Evolutionary conservation across 2,888 invertebrate species (phyloP), one percentile per base, ranked within the genome.

Genomic region (Erebia aethiops): DNA sequence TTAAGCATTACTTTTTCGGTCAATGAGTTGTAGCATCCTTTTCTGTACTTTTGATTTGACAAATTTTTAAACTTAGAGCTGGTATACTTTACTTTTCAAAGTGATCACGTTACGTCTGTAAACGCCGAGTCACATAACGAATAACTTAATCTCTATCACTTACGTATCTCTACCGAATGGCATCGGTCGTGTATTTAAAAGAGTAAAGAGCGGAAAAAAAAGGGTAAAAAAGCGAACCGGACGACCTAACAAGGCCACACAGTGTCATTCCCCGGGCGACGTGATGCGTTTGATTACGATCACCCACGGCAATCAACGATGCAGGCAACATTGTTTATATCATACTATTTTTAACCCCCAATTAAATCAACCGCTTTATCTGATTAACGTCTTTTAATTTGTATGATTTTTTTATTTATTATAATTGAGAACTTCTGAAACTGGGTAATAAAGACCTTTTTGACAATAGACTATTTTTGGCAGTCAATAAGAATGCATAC

Each of bases 211-310:
- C 18, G 21, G 16, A 63, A 41, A 63, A 41, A 51, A 51, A 35
- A 64, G 41, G 2, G n/a, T 10, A 35, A 35, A 64, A 63, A 16
- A 26, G 35, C 54, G 54, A 41, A 41, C 62, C 77, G 60, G 84
- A 85, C 85, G 84, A 81, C 87, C 84, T 84, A 84, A 83, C 85
- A 88, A 87, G 86, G 86, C 80, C 80, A 80, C 71, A 73, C 71
- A 75, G 76, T 80, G 80, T 82, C 80, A 77, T 82, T 82, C 80
- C 63, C 63, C 49, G 54, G 54, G 18, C 54, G 49, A 63, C 63
- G 63, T 51, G 51, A 58, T 41, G 58, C 18, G 54, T 54, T 18
- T 54, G 54, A 61, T 35, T 61, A 61, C 61, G 61, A 61, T 61
- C 61, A n/a, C n/a, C 61, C 60, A 16, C 52, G 5, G 8, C 54